Conservation (phyloP, 2,113 vertebrate genomes). For the Dicerorhinus sumatrensis region DNA sequence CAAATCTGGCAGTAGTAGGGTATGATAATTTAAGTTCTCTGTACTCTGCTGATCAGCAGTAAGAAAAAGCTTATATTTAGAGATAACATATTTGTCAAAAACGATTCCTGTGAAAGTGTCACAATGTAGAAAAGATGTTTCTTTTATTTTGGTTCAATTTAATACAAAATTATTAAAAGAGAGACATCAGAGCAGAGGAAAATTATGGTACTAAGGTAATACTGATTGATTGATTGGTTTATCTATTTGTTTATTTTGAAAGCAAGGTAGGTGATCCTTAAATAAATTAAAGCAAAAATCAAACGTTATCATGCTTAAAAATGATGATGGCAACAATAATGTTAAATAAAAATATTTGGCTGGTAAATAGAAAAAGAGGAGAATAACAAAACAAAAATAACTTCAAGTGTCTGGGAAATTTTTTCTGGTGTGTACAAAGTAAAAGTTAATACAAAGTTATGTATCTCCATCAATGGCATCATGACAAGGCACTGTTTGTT, state of each 20-base stretch:
- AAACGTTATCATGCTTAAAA: background rate
- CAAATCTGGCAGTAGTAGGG: background rate
- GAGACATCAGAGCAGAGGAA: background rate
- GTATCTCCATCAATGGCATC: background rate
- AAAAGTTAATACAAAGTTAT: background rate
- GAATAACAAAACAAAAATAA: background rate
- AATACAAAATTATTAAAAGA: conserved; percentile 11
- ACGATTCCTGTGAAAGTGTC: background rate
- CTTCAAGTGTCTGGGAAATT: background rate
- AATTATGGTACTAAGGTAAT: background rate
- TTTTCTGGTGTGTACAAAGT: background rate
- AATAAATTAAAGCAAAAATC: background rate
- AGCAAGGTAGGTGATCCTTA: background rate
- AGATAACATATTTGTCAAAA: conserved; percentile 40
- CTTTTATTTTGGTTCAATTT: background rate
- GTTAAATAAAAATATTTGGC: background rate
- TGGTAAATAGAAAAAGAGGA: background rate
- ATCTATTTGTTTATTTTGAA: background rate
- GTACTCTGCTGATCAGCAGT: background rate
- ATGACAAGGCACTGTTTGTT: background rate
- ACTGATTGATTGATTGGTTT: background rate
- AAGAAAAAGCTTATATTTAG: conserved; percentile 56
- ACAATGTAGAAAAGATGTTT: background rate
- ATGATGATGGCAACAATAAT: background rate
- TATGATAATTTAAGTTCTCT: conserved; percentile 14